Evolutionary conservation across 1,140 invertebrate species (phyloP).

Genomic region (Philopotamus ludificatus): DNA sequence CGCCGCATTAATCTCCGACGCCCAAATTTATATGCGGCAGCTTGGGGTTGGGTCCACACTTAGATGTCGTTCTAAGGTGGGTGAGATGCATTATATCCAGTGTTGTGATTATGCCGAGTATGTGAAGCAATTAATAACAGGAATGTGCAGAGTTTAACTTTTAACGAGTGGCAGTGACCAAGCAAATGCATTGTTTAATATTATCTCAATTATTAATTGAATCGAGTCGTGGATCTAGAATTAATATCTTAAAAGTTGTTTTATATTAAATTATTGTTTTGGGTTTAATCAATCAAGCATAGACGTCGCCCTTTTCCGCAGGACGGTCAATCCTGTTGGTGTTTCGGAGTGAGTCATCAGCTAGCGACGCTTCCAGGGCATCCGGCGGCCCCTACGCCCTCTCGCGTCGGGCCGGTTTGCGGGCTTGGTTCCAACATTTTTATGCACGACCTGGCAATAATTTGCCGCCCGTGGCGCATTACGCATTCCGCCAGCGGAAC

Average conservation of each 20-base stretch:
- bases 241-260: too few species aligned
- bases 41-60: background rate
- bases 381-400: background rate
- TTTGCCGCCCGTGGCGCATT: conserved; percentile 35
- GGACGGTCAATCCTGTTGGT: too few species aligned
- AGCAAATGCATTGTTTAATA: too few species aligned
- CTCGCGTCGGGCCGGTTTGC: background rate
- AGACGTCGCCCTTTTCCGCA: too few species aligned
- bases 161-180: too few species aligned
- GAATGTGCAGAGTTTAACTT: too few species aligned
- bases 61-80: background rate
- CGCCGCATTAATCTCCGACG: conserved; percentile 35
- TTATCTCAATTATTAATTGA: too few species aligned
- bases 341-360: too few species aligned
- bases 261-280: too few species aligned
- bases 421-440: conserved; percentile 26
- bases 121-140: background rate
- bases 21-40: conserved; percentile 25
- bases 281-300: too few species aligned
- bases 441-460: conserved; percentile 40
- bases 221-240: too few species aligned
- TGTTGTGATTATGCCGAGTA: background rate
- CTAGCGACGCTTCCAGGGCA: too few species aligned
- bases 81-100: background rate
- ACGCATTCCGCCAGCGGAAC: conserved; percentile 40